Evolutionary conservation across 1,140 invertebrate genomes (phyloP).

Genomic region (Latrodectus geometricus): DNA sequence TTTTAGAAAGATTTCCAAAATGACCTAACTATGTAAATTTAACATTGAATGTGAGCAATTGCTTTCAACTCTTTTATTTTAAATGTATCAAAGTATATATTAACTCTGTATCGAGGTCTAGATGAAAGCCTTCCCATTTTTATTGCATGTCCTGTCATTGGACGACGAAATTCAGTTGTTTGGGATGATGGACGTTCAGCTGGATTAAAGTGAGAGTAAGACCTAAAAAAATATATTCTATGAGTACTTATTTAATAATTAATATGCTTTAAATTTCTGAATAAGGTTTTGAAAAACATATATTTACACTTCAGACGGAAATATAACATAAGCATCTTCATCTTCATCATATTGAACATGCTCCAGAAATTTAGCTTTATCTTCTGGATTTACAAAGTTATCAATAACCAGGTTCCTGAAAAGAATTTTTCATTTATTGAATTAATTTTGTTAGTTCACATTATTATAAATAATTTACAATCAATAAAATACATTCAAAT

Average conservation of each 20-base stretch:
- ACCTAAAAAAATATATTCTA: not conserved
- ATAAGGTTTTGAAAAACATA: slow-evolving; percentile 66
- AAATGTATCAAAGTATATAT: not conserved
- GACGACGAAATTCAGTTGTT: slow-evolving; percentile 18
- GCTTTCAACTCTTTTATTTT: not conserved
- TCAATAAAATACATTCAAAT: not conserved
- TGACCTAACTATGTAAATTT: no score
- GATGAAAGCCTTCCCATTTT: slow-evolving; percentile 33
- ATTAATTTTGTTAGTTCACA: not conserved
- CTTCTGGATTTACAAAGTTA: slow-evolving; percentile 94
- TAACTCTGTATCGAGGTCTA: slow-evolving; percentile 33
- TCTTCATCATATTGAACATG: slow-evolving; percentile 84
- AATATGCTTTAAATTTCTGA: not conserved
- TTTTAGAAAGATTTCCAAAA: no score
- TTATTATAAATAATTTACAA: not conserved
- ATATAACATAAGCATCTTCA: slow-evolving; percentile 80
- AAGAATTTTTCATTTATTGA: not conserved
- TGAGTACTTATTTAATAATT: not conserved
- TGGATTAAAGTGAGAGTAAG: slow-evolving; percentile 47
- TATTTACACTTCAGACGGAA: slow-evolving; percentile 65
- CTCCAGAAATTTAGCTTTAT: slow-evolving; percentile 84
- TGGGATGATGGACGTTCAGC: slow-evolving; percentile 34
- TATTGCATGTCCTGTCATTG: slow-evolving; percentile 30
- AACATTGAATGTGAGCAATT: no score
- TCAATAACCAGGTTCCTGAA: slow-evolving; percentile 76